Evolutionary conservation across 2,113 vertebrate genomes (phyloP), one percentile per base, ranked within the genome.

Genomic region (Peromyscus californicus): DNA sequence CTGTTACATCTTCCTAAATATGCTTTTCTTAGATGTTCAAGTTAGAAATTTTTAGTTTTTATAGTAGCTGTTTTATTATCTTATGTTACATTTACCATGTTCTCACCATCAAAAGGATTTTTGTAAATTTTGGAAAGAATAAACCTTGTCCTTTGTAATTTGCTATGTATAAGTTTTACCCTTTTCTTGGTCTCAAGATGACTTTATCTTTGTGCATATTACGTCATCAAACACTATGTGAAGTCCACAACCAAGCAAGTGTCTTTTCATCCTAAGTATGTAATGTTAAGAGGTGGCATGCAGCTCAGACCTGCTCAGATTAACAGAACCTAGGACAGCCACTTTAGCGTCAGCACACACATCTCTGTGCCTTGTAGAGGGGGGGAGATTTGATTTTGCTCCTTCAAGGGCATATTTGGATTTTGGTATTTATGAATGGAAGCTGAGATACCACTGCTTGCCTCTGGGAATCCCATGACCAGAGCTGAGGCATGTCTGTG

Each of bases 11-110:
- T 89, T 78, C 36, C 67, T 94, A 79, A 83, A 42, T 36, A 15
- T 84, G 24, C 63, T 82, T 96, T 86, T 84, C 88, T 91, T 51
- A 0, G 51, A 42, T 83, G 79, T 93, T 54, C 51, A 74, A 63
- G 39, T 93, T 92, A 59, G 54, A 84, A 88, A 39, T 80, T 10
- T 87, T 92, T 92, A 74, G 24, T 97, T 96, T 91, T 96, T 76
- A 5, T 87, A 69, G 61, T 67, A 67, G 1, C 21, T 61, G 2
- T 82, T 87, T 91, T 57, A 63, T 61, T 78, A 21, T 75, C 8
- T 89, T 89, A 48, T 4, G 74, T 6, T 69, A 83, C 33, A 31
- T 92, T 95, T 83, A 48, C 29, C 15, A 93, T 13, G 1, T 11
- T 39, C 78, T 97, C 0, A 75, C 51, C 17, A 65, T 89, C 48